Evolutionary conservation across 2,888 invertebrate species (phyloP).

Genomic region (Drosophila hawaiiensis): DNA sequence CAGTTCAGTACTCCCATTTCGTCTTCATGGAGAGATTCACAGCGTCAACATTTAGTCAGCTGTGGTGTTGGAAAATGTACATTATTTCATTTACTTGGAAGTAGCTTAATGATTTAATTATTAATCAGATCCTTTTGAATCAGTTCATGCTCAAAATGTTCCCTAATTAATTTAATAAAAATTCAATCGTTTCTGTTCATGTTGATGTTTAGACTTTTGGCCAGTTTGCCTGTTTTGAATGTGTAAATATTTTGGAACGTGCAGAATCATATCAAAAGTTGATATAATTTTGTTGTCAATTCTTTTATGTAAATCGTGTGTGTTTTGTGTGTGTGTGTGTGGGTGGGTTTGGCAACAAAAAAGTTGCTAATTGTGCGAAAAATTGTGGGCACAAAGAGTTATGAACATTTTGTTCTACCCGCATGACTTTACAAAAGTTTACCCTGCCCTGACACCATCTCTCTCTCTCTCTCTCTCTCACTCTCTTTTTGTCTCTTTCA

Average conservation of each 20-base stretch:
- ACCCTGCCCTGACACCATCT: not conserved
- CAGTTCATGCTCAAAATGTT: not conserved
- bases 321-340: not conserved
- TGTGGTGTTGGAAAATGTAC: not conserved
- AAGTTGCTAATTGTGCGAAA: slow-evolving; percentile 72
- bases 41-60: not conserved
- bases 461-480: not conserved
- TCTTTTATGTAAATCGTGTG: slow-evolving; percentile 55
- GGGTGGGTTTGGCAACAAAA: slow-evolving; percentile 27
- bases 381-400: slow-evolving; percentile 64
- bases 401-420: slow-evolving; percentile 56
- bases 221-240: slow-evolving; percentile 3
- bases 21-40: not conserved
- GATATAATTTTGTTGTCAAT: slow-evolving; percentile 31
- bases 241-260: slow-evolving; percentile 52
- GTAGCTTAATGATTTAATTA: not conserved
- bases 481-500: not conserved
- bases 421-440: slow-evolving; percentile 36
- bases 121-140: not conserved
- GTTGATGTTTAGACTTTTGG: slow-evolving; percentile 47
- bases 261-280: slow-evolving; percentile 49
- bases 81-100: not conserved
- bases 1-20: not conserved
- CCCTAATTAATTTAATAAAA: slow-evolving; percentile 36
- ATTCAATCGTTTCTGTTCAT: slow-evolving; percentile 7